Evolutionary conservation across 1,140 invertebrate genomes (phyloP).

Genomic region (Chironomus tepperi): DNA sequence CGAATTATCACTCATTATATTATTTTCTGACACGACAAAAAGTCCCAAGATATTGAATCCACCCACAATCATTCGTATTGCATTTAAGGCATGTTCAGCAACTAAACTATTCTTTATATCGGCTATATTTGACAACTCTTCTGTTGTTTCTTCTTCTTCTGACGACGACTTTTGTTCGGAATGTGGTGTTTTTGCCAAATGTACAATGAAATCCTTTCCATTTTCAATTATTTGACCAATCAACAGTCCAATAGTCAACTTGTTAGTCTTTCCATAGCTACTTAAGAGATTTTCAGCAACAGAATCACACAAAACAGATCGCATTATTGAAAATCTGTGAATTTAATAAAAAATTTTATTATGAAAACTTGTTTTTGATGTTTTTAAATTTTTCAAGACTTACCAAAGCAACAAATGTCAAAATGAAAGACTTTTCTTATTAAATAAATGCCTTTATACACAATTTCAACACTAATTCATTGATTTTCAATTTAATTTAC

Average conservation of each 20-base stretch:
- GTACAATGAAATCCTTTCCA: conserved; percentile 8
- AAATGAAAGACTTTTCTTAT: too few relatives aligned
- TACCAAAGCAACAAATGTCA: not conserved
- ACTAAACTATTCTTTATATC: conserved; percentile 7
- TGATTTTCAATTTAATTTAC: too few relatives aligned
- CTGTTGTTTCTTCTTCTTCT: not conserved
- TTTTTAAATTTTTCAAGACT: not conserved
- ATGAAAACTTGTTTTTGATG: too few relatives aligned
- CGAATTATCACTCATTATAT: not conserved
- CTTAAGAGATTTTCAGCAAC: not conserved
- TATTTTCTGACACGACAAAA: not conserved
- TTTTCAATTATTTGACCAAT: not conserved
- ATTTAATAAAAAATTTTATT: too few relatives aligned
- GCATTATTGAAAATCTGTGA: not conserved
- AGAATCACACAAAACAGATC: not conserved
- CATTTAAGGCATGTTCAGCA: not conserved
- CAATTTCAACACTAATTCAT: too few relatives aligned
- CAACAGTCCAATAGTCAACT: not conserved
- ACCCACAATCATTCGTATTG: not conserved
- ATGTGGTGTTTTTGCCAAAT: conserved; percentile 21
- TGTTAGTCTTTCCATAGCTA: not conserved
- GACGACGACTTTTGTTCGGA: not conserved
- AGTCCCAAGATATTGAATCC: not conserved
- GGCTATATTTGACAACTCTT: not conserved
- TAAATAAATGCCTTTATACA: too few relatives aligned